These are phyloP conservation scores for Drosophila phalerata DNA, from an alignment of 2,888 invertebrate genomes.

Conservation along the genomic window DNA sequence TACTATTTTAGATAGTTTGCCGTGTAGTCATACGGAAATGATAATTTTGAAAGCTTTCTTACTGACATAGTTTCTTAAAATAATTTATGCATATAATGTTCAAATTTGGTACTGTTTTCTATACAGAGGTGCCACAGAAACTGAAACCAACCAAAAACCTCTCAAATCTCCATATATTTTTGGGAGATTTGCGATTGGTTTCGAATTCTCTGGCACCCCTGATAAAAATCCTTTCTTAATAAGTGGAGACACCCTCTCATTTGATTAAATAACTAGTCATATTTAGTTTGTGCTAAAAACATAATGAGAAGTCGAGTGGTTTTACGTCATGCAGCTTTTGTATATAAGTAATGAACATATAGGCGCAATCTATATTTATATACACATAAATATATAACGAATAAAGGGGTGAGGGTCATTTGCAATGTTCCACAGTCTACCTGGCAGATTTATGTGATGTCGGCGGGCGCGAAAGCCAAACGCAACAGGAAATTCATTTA, in stretches of 20 bases:
- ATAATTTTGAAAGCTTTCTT: no score
- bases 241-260: not conserved
- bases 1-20: not conserved
- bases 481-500: conserved; percentile 79
- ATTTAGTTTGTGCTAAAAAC: not conserved
- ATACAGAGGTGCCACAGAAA: no score
- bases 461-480: conserved; percentile 14
- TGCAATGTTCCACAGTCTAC: conserved; percentile 25
- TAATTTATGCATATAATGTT: no score
- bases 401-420: not conserved
- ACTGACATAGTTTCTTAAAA: not conserved
- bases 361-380: conserved; percentile 2
- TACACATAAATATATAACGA: not conserved
- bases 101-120: no score
- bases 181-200: no score
- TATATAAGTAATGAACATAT: conserved; percentile 3
- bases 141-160: no score
- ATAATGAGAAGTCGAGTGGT: not conserved
- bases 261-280: not conserved
- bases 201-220: no score
- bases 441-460: conserved; percentile 46
- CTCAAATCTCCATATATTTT: no score
- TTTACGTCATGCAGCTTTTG: not conserved
- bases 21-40: not conserved
- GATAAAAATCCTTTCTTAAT: no score